Conservation (phyloP, 2,797 vertebrate species). For the Melanotaenia parkinsoni region DNA sequence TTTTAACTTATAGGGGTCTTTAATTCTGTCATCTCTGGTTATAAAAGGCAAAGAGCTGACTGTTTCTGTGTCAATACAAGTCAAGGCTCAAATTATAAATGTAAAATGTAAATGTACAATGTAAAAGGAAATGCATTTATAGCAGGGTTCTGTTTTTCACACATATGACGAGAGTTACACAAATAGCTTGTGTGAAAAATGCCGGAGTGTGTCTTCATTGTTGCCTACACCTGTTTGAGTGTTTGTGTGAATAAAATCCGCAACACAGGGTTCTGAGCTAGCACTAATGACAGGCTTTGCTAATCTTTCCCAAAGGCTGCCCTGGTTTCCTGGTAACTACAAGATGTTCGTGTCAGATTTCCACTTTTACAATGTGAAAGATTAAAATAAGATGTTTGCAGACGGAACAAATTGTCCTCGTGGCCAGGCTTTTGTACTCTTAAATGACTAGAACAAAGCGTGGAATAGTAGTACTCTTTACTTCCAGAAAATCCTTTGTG, state of each 20-base stretch:
- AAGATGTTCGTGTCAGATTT: conserved; percentile 59
- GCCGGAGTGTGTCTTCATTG: conserved; percentile 15
- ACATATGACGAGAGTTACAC: neutral
- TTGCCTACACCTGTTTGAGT: conserved; percentile 2
- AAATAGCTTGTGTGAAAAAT: conserved; percentile 4
- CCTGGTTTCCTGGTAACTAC: conserved; percentile 45
- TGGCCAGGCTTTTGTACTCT: conserved; percentile 5
- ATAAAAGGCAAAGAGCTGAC: conserved; percentile 7
- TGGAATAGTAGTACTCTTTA: neutral
- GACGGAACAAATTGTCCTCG: conserved; percentile 13
- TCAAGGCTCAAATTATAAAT: neutral
- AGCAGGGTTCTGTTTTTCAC: neutral
- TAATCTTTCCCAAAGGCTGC: conserved; percentile 19
- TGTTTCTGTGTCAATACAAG: neutral
- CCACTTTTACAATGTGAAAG: conserved; percentile 47
- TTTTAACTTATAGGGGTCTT: neutral
- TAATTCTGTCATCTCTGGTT: neutral
- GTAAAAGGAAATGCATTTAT: conserved; percentile 2
- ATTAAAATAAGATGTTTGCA: conserved; percentile 40
- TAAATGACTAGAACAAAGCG: neutral
- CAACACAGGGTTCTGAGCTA: conserved; percentile 2
- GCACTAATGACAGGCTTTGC: conserved; percentile 19
- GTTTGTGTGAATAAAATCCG: conserved; percentile 25
- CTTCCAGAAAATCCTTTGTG: neutral
- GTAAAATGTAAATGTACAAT: neutral